Conservation (phyloP, 1,140 invertebrate genomes). For the Drosophila littoralis region DNA sequence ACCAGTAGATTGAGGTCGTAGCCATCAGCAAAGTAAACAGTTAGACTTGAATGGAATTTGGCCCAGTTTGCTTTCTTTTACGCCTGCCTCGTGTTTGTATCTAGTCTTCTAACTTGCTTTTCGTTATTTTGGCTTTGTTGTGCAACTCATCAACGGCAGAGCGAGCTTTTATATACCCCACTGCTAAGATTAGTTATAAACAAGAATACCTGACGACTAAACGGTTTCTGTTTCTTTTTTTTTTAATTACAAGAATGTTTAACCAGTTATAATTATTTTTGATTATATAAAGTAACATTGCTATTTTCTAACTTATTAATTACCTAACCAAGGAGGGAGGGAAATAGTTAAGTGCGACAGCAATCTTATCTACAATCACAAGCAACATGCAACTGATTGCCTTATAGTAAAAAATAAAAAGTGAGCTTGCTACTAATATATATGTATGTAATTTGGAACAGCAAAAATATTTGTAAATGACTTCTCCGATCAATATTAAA, state of each 20-base stretch:
- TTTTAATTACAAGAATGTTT: slow-evolving; percentile 27
- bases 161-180: slow-evolving; percentile 40
- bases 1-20: slow-evolving; percentile 41
- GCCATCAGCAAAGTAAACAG: slow-evolving; percentile 49
- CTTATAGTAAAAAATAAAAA: too few relatives aligned
- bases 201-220: slow-evolving; percentile 38
- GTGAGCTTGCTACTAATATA: too few relatives aligned
- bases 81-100: slow-evolving; percentile 35
- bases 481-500: too few relatives aligned
- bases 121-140: slow-evolving; percentile 49
- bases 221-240: slow-evolving; percentile 48
- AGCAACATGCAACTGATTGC: not conserved
- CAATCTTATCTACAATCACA: slow-evolving; percentile 14
- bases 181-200: slow-evolving; percentile 70
- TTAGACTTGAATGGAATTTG: slow-evolving; percentile 76
- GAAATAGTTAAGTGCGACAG: slow-evolving; percentile 12
- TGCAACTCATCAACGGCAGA: slow-evolving; percentile 50
- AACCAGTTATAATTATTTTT: not conserved
- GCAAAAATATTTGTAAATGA: too few relatives aligned
- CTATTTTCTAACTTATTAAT: not conserved
- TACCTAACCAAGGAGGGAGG: slow-evolving; percentile 8
- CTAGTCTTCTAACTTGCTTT: slow-evolving; percentile 45
- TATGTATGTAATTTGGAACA: too few relatives aligned
- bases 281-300: not conserved
- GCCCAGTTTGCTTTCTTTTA: slow-evolving; percentile 79